Percentiles rank a stretch among this genome's conserved stretches.
phyloP scores from a whole-genome alignment of 2,888 invertebrate genomes.

The Heliconius hortense region DNA sequence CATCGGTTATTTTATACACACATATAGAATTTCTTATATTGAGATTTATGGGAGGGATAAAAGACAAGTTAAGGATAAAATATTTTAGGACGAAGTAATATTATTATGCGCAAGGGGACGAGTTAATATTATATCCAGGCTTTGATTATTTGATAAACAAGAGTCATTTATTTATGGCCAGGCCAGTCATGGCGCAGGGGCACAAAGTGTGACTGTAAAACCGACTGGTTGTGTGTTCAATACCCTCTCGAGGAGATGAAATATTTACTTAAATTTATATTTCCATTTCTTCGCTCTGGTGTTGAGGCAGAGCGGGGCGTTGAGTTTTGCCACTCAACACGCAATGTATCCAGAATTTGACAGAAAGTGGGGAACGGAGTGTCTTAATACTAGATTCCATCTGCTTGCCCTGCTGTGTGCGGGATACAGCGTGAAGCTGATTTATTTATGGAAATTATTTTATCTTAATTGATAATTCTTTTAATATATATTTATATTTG shows the following conservation, averaged over 20 bases:
- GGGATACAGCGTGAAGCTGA: background rate
- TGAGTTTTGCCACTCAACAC: no score
- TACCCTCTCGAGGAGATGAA: no score
- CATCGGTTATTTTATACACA: background rate
- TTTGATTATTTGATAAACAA: background rate
- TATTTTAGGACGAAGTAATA: background rate
- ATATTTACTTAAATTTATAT: no score
- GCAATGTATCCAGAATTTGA: no score
- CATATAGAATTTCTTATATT: background rate
- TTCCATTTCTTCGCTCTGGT: no score
- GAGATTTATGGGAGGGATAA: background rate
- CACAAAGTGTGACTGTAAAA: no score
- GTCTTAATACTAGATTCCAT: no score
- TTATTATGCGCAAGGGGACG: background rate
- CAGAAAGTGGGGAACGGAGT: no score
- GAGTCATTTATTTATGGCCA: background rate
- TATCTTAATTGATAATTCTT: background rate
- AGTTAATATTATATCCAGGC: background rate
- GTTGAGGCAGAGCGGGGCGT: no score
- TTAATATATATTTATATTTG: constrained; percentile 2
- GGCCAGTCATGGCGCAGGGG: no score
- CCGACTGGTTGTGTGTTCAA: no score
- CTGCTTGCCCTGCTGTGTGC: no score
- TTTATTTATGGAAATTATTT: background rate
- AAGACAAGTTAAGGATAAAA: background rate